Base-by-base conservation (phyloP, 2,888 invertebrate genomes). In the Aphidius colemani region DNA sequence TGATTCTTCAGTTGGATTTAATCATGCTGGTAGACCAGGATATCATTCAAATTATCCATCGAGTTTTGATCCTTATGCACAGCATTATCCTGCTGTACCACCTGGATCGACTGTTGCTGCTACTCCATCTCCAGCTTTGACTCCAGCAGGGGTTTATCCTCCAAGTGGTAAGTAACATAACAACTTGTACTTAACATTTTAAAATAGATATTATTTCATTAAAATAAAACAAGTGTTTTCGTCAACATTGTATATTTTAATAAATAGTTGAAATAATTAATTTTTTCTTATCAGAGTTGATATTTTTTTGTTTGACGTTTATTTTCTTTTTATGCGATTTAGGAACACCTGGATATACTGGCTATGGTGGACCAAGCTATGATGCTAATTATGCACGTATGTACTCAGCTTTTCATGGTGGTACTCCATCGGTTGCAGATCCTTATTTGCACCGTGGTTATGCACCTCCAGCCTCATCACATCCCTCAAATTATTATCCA, bases 371-470 rank as follows among this genome's bases (percentile, higher is more conserved):
- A 60, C 82, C 81, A 10, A 72, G 78, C 6, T 82, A 82, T 66
- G 80, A 80, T 65, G 70, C 81, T 10, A 81, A 81, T 53, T 81
- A 81, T 66, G 78, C 80, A 39, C 79, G 80, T 7, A 80, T 82
- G 79, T 82, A 82, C 57, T 77, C 80, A 58, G 79, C 81, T 13
- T 80, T 82, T 67, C 81, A 80, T 59, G 80, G 80, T 53, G 80
- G 81, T 59, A 80, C 81, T 30, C 79, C 81, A 18, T 73, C 80
- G 44, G 73, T 75, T 13, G 73, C 79, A 30, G 82, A 82, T 70
- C 80, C 82, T n/a, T 82, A 82, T 64, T 78, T 79, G 67, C 81
- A 81, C 61, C 73, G 81, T 63, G 78, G 75, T 40, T 82, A 82
- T 66, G 79, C 80, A 30, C 79, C 79, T 30, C 77, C 79, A 11